A percentile compares a stretch with the other conserved stretches of the same genome.
Conservation (phyloP, 2,888 invertebrate species). For the Cerastoderma edule region DNA sequence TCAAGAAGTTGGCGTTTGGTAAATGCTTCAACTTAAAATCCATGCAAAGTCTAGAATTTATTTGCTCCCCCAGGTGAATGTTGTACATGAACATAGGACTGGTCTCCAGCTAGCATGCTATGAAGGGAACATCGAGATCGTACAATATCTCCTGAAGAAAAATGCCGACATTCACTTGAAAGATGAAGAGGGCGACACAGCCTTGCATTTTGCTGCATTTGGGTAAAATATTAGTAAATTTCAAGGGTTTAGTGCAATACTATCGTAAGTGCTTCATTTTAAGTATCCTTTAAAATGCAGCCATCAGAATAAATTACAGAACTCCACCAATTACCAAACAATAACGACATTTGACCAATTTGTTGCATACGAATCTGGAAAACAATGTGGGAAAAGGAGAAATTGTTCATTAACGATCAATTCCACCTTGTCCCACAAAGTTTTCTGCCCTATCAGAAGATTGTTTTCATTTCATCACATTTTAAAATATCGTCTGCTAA, state of each 20-base stretch:
- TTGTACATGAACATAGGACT: constrained; percentile 60
- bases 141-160: constrained; percentile 52
- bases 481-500: too few relatives aligned
- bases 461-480: too few relatives aligned
- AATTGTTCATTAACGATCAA: not conserved
- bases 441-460: not conserved
- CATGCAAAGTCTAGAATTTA: too few relatives aligned
- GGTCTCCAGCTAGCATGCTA: constrained; percentile 66
- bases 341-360: too few relatives aligned
- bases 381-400: constrained; percentile 6
- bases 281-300: too few relatives aligned
- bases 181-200: constrained; percentile 64
- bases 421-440: not conserved
- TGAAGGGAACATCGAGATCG: constrained; percentile 61
- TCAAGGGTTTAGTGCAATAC: not conserved
- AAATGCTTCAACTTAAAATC: too few relatives aligned
- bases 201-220: constrained; percentile 67
- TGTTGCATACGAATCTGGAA: too few relatives aligned
- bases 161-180: constrained; percentile 59
- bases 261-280: too few relatives aligned
- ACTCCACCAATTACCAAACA: too few relatives aligned
- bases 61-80: constrained; percentile 65
- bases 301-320: too few relatives aligned
- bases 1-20: too few relatives aligned
- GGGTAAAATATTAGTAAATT: constrained; percentile 48